phyloP scores from a whole-genome alignment of 2,113 vertebrate genomes.

The Potamarius usumacintae region DNA sequence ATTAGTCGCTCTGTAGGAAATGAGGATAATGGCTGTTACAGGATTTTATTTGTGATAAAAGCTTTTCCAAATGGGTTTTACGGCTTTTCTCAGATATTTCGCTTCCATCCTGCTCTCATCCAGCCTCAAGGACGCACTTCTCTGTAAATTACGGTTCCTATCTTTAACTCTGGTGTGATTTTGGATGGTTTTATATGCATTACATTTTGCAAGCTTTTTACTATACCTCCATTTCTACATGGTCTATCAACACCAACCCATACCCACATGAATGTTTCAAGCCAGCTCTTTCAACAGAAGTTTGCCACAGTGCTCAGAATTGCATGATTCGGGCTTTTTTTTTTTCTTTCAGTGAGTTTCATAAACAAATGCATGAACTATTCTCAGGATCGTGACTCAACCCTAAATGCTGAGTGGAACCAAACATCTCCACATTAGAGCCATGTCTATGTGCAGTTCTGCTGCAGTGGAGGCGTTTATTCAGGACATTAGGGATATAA shows the following conservation, averaged over 20 bases:
- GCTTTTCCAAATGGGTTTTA: slow-evolving; percentile 29
- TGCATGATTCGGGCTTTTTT: not conserved
- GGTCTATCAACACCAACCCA: not conserved
- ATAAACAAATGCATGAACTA: no score
- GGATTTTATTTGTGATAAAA: slow-evolving; percentile 21
- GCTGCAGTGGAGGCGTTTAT: not conserved
- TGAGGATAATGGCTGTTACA: not conserved
- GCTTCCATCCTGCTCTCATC: not conserved
- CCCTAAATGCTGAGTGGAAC: no score
- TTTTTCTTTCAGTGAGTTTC: not conserved
- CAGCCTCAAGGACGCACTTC: not conserved
- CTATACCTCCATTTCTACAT: no score
- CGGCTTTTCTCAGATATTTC: slow-evolving; percentile 12
- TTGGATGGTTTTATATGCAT: not conserved
- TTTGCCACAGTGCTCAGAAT: no score
- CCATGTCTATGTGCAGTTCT: not conserved
- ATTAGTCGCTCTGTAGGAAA: slow-evolving; percentile 1
- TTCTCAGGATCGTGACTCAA: no score
- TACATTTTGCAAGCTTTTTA: not conserved
- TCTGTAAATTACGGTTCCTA: not conserved
- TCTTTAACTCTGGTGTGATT: not conserved
- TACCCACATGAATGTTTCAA: not conserved
- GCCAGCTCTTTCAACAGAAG: not conserved
- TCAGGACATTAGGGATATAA: not conserved
- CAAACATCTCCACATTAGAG: not conserved